Percentiles rank a stretch among this genome's conserved stretches.
Conservation (phyloP, 2,888 invertebrate genomes). For the Plebejus melissa region DNA sequence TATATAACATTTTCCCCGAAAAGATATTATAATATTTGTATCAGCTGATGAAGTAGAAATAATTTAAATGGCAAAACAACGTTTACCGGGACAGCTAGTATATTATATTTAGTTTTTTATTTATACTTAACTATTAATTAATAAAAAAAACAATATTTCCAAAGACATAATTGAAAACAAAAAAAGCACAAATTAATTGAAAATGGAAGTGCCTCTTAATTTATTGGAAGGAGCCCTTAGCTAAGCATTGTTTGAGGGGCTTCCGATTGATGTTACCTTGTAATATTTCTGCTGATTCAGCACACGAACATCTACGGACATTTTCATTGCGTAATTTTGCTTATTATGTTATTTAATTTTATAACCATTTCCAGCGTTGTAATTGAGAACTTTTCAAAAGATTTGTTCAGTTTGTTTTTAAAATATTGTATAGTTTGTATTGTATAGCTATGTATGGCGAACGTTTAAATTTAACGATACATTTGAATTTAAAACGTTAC, state of each 20-base stretch:
- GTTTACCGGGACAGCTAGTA: no score
- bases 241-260: slow-evolving; percentile 34
- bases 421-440: background rate
- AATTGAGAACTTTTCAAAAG: background rate
- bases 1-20: no score
- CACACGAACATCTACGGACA: slow-evolving; percentile 29
- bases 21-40: no score
- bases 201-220: slow-evolving; percentile 15
- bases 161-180: background rate
- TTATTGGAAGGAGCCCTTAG: slow-evolving; percentile 31
- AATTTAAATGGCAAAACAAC: no score
- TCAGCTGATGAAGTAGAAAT: no score
- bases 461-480: no score
- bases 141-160: background rate
- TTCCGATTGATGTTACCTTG: slow-evolving; percentile 42
- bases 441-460: no score
- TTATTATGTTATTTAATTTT: slow-evolving; percentile 25
- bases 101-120: no score
- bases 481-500: no score
- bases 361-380: background rate
- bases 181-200: slow-evolving; percentile 1
- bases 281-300: slow-evolving; percentile 37
- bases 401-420: background rate
- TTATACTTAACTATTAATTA: no score
- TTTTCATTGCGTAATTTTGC: slow-evolving; percentile 31